phyloP scores from a whole-genome alignment of 2,797 vertebrate genomes.

The Loris lydekkerianus region DNA sequence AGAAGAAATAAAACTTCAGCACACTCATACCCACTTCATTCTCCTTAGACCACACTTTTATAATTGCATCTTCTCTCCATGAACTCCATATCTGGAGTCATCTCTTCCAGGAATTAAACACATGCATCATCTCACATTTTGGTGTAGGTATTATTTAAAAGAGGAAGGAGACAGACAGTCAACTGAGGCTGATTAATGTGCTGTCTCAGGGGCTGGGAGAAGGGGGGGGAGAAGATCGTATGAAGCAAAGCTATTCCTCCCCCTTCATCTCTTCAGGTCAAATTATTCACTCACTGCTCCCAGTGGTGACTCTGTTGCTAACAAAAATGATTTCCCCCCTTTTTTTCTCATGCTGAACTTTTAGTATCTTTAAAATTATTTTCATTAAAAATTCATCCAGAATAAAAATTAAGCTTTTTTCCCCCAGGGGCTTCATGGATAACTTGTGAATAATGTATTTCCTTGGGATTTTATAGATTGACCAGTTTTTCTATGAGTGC shows the following conservation, averaged over 20 bases:
- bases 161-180: slow-evolving; percentile 86
- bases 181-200: slow-evolving; percentile 87
- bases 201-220: slow-evolving; percentile 79
- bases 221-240: slow-evolving; percentile 77
- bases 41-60: slow-evolving; percentile 22
- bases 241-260: not conserved
- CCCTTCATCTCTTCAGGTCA: slow-evolving; percentile 81
- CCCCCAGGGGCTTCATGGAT: slow-evolving; percentile 55
- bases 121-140: slow-evolving; percentile 85
- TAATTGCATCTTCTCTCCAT: slow-evolving; percentile 60
- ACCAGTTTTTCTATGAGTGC: not conserved
- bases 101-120: slow-evolving; percentile 80
- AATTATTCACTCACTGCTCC: slow-evolving; percentile 85
- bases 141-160: slow-evolving; percentile 89
- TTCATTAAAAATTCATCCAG: slow-evolving; percentile 77
- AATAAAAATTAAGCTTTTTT: slow-evolving; percentile 67
- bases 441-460: slow-evolving; percentile 72
- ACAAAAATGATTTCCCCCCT: slow-evolving; percentile 85
- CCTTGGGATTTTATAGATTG: not conserved
- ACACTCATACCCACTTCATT: not conserved
- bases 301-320: slow-evolving; percentile 84
- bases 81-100: slow-evolving; percentile 61
- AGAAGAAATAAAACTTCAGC: slow-evolving; percentile 46
- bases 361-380: slow-evolving; percentile 85
- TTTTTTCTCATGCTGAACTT: slow-evolving; percentile 85